phyloP scores from a whole-genome alignment of 2,888 invertebrate genomes.

The Cordilura impudica region DNA sequence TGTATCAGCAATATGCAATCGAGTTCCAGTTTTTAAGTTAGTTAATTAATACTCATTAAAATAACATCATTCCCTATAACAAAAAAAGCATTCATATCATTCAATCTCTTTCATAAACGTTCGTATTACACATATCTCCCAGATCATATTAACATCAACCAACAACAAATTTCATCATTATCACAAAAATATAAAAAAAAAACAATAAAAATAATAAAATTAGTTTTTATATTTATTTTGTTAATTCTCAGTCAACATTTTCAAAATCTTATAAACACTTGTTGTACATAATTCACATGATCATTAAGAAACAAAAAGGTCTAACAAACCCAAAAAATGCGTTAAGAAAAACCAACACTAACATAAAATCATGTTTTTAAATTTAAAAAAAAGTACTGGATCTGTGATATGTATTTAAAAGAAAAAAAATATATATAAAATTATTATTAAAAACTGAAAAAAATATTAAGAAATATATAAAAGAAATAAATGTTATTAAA shows the following conservation, averaged over 20 bases:
- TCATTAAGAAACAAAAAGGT: slow-evolving; percentile 40
- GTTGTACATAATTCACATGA: slow-evolving; percentile 57
- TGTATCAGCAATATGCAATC: too few relatives aligned
- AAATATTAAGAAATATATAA: slow-evolving; percentile 65
- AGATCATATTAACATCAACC: slow-evolving; percentile 1
- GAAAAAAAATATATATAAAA: slow-evolving; percentile 61
- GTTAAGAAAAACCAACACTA: slow-evolving; percentile 63
- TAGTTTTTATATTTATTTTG: slow-evolving; percentile 9
- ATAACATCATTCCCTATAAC: not conserved
- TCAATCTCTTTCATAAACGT: not conserved
- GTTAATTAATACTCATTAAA: not conserved
- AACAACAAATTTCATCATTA: slow-evolving; percentile 3
- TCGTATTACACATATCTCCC: not conserved
- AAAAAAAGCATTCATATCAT: not conserved
- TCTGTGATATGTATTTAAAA: slow-evolving; percentile 78
- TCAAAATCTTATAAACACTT: slow-evolving; percentile 29
- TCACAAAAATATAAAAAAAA: slow-evolving; percentile 7
- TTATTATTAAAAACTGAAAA: slow-evolving; percentile 57
- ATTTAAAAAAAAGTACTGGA: slow-evolving; percentile 76
- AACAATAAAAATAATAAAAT: slow-evolving; percentile 50
- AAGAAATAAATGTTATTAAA: slow-evolving; percentile 59
- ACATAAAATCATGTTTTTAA: slow-evolving; percentile 67
- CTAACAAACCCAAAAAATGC: slow-evolving; percentile 40
- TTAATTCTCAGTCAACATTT: not conserved
- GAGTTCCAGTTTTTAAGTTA: not conserved